Conservation (phyloP, 2,113 vertebrate species). For the Barbus barbus region DNA sequence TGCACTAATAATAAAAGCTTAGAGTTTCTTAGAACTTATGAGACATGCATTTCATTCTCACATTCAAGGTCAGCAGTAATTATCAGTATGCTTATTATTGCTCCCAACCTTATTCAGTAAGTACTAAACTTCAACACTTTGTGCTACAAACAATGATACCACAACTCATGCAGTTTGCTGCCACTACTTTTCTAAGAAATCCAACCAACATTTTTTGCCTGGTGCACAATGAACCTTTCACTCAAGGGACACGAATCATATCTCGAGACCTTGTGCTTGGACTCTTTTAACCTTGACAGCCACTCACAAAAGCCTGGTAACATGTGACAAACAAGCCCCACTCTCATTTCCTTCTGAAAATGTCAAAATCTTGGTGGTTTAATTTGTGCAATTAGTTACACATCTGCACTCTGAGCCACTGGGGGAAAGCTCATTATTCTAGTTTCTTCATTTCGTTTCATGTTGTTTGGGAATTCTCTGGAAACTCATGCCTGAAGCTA, state of each 20-base stretch:
- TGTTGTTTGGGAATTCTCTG: constrained; percentile 1
- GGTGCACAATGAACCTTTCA: neutral
- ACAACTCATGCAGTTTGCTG: neutral
- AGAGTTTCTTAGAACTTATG: neutral
- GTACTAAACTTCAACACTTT: neutral
- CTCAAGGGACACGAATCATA: neutral
- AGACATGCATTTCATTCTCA: neutral
- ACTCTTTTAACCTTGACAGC: neutral
- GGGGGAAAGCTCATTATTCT: neutral
- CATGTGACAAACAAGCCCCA: neutral
- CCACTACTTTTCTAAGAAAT: neutral
- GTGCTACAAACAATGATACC: neutral
- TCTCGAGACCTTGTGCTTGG: neutral
- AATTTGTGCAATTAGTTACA: neutral
- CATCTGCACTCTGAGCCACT: neutral
- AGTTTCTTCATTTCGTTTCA: neutral
- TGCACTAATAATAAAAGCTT: neutral
- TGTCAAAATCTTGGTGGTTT: neutral
- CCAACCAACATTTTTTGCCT: neutral
- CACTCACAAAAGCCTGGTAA: neutral
- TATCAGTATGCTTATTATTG: neutral
- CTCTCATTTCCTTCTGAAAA: constrained; percentile 21
- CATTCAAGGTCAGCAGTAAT: neutral
- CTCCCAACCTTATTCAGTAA: neutral
- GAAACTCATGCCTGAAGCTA: neutral